Base-by-base conservation (phyloP, 2,113 vertebrate species). In the Otus sunia region DNA sequence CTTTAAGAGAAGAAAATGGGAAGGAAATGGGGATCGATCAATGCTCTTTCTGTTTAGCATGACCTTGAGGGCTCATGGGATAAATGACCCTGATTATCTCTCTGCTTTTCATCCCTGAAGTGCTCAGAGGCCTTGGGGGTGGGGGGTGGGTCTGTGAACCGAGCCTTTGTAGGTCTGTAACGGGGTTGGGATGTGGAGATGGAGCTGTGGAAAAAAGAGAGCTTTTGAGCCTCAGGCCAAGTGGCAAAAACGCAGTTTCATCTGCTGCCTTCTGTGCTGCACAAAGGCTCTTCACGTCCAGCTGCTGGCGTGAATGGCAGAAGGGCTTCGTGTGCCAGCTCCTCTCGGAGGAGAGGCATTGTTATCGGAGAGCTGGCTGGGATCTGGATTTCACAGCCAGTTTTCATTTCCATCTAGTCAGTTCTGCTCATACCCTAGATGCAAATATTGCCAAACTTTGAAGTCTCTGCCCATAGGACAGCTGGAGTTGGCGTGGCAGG, bases 161-260 rank as follows among this genome's bases (percentile, higher is more conserved):
- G 82, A 88, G 88, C 66, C 71, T 90, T 96, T 97, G 94, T 96
- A 14, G 94, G 69, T 30, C 43, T 37, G 30, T 16, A 8, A 16
- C 23, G 47, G 83, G 52, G 39, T 29, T 29, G 90, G 63, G 86
- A 27, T 30, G 32, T 19, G 52, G 67, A 76, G 56, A 19, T 1
- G 5, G 49, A 52, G 82, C 76, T 59, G 13, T 4, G 53, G 83
- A 13, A 68, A 75, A 72, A 79, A 93, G 32, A 84, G 52, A 69
- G 37, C 17, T 49, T 80, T 41, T n/a, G 71, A 95, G 72, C 62
- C 39, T 47, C 9, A 1, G 62, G 79, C 86, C 45, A 82, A 85
- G 80, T 18, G 59, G 55, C 58, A 41, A 29, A 68, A 58, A 0
- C 49, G n/a, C 12, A 22, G 69, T 58, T 68, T 82, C 4, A 1